Evolutionary conservation across 92 coral and sea anemone genomes (phyloP).

Genomic region (Umimayanthus chanpuru): DNA sequence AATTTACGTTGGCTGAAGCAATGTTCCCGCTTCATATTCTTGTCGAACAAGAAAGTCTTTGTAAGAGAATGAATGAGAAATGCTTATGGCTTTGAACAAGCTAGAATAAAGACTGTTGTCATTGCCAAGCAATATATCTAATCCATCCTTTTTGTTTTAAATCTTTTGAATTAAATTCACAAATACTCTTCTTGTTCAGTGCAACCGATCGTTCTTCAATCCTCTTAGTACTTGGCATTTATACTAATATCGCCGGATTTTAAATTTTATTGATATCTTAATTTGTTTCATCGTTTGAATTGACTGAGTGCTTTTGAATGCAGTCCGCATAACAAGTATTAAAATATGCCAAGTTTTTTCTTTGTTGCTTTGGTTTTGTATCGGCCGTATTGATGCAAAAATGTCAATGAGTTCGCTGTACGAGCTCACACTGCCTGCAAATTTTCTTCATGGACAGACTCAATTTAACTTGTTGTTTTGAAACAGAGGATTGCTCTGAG

Average conservation of each 20-base stretch:
- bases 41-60: background rate
- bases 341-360: background rate
- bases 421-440: background rate
- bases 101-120: background rate
- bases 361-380: conserved; percentile 26
- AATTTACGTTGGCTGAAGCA: background rate
- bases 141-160: conserved; percentile 31
- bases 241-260: conserved; percentile 35
- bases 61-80: background rate
- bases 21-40: background rate
- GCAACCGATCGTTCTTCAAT: background rate
- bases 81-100: background rate
- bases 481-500: background rate
- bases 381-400: background rate
- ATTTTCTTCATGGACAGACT: background rate
- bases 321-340: background rate
- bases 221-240: conserved; percentile 6
- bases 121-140: background rate
- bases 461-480: conserved; percentile 16
- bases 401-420: background rate
- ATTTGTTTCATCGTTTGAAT: conserved; percentile 30
- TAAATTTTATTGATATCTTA: conserved; percentile 32
- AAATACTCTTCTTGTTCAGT: conserved; percentile 33
- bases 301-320: conserved; percentile 11
- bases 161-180: conserved; percentile 19